These are phyloP conservation scores for Encarsia formosa DNA, from an alignment of 2,888 invertebrate species.

Conservation along the genomic window DNA sequence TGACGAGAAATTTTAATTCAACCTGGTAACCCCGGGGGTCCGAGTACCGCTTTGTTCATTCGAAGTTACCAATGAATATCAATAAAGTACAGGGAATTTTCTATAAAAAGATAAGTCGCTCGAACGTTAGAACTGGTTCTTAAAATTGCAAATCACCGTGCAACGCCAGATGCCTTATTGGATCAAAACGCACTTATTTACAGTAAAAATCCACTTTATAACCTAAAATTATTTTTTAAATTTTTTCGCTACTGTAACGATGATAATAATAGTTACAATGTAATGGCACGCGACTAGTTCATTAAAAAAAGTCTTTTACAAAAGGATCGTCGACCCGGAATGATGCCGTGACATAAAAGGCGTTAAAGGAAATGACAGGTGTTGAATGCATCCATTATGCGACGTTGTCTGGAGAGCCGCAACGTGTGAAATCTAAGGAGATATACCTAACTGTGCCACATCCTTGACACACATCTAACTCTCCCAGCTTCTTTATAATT, in stretches of 20 bases:
- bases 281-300: not conserved
- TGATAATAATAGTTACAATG: not conserved
- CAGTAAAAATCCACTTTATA: not conserved
- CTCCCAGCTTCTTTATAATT: too few relatives aligned
- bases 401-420: not conserved
- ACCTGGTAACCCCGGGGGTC: too few relatives aligned
- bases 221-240: not conserved
- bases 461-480: slow-evolving; percentile 25
- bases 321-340: slow-evolving; percentile 6
- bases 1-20: slow-evolving; percentile 1
- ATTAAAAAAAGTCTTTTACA: not conserved
- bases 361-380: slow-evolving; percentile 10
- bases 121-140: too few relatives aligned
- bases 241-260: not conserved
- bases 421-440: slow-evolving; percentile 16
- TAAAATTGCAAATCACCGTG: not conserved
- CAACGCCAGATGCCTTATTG: not conserved
- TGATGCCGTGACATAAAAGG: slow-evolving; percentile 4
- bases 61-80: too few relatives aligned
- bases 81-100: too few relatives aligned
- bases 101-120: too few relatives aligned
- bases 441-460: slow-evolving; percentile 23
- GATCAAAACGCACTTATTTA: not conserved
- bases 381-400: slow-evolving; percentile 4
- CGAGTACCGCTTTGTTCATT: too few relatives aligned